Base-by-base conservation (phyloP, 2,113 vertebrate species). In the Oncorhynchus clarkii region DNA sequence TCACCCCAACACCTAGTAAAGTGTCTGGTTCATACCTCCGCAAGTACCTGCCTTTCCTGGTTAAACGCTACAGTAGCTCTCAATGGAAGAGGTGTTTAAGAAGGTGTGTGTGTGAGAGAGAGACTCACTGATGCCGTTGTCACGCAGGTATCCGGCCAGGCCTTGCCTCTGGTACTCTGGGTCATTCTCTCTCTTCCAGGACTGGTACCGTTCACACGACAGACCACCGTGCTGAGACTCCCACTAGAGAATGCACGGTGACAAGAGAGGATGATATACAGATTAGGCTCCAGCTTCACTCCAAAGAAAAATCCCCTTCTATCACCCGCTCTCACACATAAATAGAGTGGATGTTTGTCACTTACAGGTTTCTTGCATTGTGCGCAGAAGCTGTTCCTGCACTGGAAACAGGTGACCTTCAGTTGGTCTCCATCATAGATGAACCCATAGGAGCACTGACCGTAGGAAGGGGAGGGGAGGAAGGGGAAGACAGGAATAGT, bases 131-230 rank as follows among this genome's bases (percentile, higher is more conserved):
- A 97, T 96, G 78, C 96, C 95, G 2, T 97, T 96, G 87, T 97
- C 96, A 73, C 94, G 88, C 71, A 97, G 94, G 74, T 96, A 97
- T 76, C 94, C 93, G 0, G 96, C 95, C 82, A 97, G 86, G 20
- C 96, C 96, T 80, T 97, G 95, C 4, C 91, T 94, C 88, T 97
- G 96, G 79, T 97, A 96, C 78, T 96, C 95, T 0, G 96, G 95
- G 82, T 97, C 96, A 3, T 97, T 96, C 87, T 94, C 95, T 70
- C 95, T 85, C 86, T 97, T 97, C 96, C 95, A 97, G 9, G 88
- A 93, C 92, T 96, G 95, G 85, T 95, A 97, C 57, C 93, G 95
- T 26, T 97, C 96, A 75, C 96, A 97, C 67, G 91, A 92, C 64
- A 95, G 83, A 1, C 90, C 90, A 2, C 85, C 81, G 68, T 95